A percentile compares a stretch with the other conserved stretches of the same genome.
phyloP scores from a whole-genome alignment of 2,797 vertebrate genomes.

The Pipistrellus kuhlii region DNA sequence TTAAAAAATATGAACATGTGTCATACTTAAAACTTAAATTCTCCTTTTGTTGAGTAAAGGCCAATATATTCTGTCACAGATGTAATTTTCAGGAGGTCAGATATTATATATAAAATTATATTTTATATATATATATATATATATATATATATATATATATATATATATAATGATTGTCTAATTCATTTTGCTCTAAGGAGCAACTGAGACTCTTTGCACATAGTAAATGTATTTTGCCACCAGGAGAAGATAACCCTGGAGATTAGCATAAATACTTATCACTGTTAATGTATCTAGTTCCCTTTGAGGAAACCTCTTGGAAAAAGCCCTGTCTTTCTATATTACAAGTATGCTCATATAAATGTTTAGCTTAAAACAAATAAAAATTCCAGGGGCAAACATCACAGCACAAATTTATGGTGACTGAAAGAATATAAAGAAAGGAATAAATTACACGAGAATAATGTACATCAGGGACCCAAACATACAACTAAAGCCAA shows the following conservation, averaged over 20 bases:
- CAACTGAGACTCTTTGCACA: slow-evolving; percentile 73
- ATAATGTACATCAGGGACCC: neutral
- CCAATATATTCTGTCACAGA: neutral
- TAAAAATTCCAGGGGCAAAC: slow-evolving; percentile 58
- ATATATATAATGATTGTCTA: slow-evolving; percentile 21
- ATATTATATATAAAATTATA: slow-evolving; percentile 28
- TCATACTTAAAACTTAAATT: slow-evolving; percentile 58
- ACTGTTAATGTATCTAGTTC: slow-evolving; percentile 60
- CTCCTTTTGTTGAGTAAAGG: slow-evolving; percentile 45
- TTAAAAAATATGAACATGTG: slow-evolving; percentile 63
- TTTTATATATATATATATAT: slow-evolving; percentile 60
- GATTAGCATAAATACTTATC: slow-evolving; percentile 81
- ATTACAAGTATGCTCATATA: neutral
- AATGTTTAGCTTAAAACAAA: slow-evolving; percentile 51
- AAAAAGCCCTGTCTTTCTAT: slow-evolving; percentile 66
- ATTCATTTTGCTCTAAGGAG: slow-evolving; percentile 47
- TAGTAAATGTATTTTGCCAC: slow-evolving; percentile 79
- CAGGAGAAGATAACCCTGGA: slow-evolving; percentile 81
- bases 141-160: slow-evolving; percentile 26
- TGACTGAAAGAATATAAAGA: neutral
- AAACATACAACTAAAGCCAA: neutral
- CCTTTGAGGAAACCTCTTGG: slow-evolving; percentile 50
- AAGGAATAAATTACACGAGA: neutral
- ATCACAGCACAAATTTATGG: slow-evolving; percentile 37
- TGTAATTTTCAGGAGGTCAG: slow-evolving; percentile 60